These are phyloP conservation scores for Calidris pugnax DNA, from an alignment of 2,113 vertebrate species.

Conservation along the genomic window DNA sequence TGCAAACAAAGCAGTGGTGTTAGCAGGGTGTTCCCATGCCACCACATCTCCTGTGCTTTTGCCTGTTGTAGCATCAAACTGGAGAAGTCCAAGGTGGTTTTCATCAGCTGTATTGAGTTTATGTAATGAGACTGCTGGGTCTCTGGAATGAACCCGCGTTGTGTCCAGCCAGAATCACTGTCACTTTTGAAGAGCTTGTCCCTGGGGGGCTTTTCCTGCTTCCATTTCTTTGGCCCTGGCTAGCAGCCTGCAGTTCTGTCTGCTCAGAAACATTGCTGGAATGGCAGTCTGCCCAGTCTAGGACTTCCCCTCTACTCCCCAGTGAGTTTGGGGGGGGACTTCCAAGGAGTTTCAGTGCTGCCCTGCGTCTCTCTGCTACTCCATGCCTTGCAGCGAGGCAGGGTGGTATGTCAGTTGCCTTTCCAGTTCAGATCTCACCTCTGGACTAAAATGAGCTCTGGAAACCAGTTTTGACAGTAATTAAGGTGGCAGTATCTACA, in stretches of 20 bases:
- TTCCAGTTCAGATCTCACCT: neutral
- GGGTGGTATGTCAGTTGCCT: neutral
- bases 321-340: neutral
- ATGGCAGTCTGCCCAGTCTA: neutral
- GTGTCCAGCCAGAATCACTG: neutral
- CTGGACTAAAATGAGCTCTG: neutral
- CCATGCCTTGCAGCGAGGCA: neutral
- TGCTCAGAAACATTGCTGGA: neutral
- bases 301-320: neutral
- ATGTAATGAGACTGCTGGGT: neutral
- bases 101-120: neutral
- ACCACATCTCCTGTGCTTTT: neutral
- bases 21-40: neutral
- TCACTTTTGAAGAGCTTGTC: neutral
- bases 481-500: neutral
- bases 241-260: neutral
- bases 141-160: neutral
- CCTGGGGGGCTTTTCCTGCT: neutral
- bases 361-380: neutral
- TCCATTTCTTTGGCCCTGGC: neutral
- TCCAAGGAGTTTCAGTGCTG: neutral
- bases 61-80: neutral
- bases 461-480: neutral
- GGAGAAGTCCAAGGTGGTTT: neutral
- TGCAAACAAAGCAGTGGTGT: rapidly evolving